Evolutionary conservation across 1,140 invertebrate genomes (phyloP), one percentile per base, ranked within the genome.

Genomic region (Amphibalanus amphitrite): DNA sequence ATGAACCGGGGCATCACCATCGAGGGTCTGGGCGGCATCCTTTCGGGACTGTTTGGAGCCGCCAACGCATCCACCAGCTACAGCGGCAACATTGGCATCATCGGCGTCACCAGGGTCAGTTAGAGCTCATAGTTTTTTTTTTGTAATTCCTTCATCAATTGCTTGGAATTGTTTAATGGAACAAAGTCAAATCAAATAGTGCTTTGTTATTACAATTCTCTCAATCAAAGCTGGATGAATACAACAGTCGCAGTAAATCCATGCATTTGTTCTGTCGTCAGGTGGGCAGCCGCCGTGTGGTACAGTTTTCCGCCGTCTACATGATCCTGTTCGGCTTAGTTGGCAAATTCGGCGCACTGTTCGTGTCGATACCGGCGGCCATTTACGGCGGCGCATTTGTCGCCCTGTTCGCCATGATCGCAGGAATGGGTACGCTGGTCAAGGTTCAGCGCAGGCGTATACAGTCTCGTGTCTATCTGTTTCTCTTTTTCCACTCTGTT

Each of bases 341-440:
- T 69, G 88, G 89, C 67, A 91, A 93, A 80, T 86, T 94, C 76
- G 89, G 90, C 17, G 91, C 90, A 0, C 81, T 92, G 6, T 93
- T 95, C 77, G 89, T 93, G 68, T 89, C 92, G 70, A 93, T 95
- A 71, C 92, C 92, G 3, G 88, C 90, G 77, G 90, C 91, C 0
- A 87, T 94, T n/a, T 85, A 94, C 0, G 92, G 91, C 0, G 92
- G 92, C 3, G 85, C 91, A 70, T 91, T 93, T 79, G 90, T 90
- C 75, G 85, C 93, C 3, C 90, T 91, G 86, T 92, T 93, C 78
- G 90, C 90, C 33, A 90, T 92, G 87, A 90, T 92, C 72, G 84
- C 86, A 17, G 89, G 89, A 23, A 90, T 91, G 10, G 73, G 73
- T 15, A 29, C 33, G 33, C 15, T 38, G 4, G 33, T 38, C 33